Evolutionary conservation across 2,888 invertebrate genomes (phyloP), one percentile per base, ranked within the genome.

Genomic region (Scotopteryx bipunctaria): DNA sequence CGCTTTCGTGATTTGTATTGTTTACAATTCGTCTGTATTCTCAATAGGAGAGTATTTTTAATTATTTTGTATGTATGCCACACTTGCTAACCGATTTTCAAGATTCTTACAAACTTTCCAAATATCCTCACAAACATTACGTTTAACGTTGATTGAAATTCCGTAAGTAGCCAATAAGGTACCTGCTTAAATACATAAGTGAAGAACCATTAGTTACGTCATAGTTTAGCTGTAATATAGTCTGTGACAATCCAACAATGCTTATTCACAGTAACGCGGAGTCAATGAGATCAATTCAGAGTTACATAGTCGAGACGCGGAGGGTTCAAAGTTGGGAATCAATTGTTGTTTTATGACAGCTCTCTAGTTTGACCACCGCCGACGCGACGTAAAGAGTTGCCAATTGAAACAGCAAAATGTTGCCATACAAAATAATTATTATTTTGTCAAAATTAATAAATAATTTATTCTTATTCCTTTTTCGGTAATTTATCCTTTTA

Each of bases 251-350:
- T 50, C 17, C 23, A 36, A 46, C 54, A 48, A 38, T 32, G 44
- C 44, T 48, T 49, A 42, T 52, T 46, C n/a, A 54, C 54, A 36
- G 48, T 44, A 44, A 54, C 44, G 43, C 21, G 14, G 55, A 58
- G 59, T 69, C 63, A 67, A 58, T 57, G 50, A 57, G 63, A 48
- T 66, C 69, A 69, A 69, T 71, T 66, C 64, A 63, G 64, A 72
- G 53, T 55, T 59, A 76, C 58, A 60, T 57, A 55, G 59, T 56
- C 47, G 58, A 58, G 64, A 47, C 64, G 59, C 54, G 44, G 42
- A 46, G 56, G 51, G 68, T 67, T 69, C 66, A 62, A 35, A 57
- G 51, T 58, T 49, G 55, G 57, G 46, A 59, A 73, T 76, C 69
- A 73, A 71, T 73, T 74, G 63, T 49, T 52, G 48, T 57, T 53